phyloP scores from a whole-genome alignment of 2,888 invertebrate species.

The Lutraria lutraria region DNA sequence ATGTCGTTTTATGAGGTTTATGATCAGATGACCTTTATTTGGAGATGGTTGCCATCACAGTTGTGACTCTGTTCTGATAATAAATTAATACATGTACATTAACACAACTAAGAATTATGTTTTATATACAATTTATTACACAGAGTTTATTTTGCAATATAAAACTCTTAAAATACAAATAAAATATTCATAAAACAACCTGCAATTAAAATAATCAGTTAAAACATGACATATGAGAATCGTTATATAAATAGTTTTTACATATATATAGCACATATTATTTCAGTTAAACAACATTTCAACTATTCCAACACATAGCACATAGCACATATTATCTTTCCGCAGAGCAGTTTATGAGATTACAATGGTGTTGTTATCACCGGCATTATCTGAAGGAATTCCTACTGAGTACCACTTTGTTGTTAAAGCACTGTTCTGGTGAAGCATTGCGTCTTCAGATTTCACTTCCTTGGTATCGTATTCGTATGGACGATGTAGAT shows the following conservation, averaged over 20 bases:
- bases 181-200: background rate
- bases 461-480: background rate
- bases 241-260: background rate
- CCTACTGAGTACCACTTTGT: background rate
- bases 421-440: background rate
- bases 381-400: background rate
- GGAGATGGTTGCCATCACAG: no score
- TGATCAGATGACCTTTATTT: no score
- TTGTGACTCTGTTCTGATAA: no score
- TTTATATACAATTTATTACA: background rate
- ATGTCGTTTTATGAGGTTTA: no score
- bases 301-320: background rate
- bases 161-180: background rate
- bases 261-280: background rate
- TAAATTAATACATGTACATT: no score
- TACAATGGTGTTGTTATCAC: background rate
- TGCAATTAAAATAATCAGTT: background rate
- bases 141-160: background rate
- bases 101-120: background rate
- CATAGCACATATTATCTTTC: background rate
- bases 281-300: background rate
- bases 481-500: conserved; percentile 23
- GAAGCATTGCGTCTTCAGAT: background rate
- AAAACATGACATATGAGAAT: background rate
- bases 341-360: background rate